Percentiles rank a stretch among this genome's conserved stretches.
phyloP scores from a whole-genome alignment of 2,797 vertebrate species.

The Myripristis murdjan region DNA sequence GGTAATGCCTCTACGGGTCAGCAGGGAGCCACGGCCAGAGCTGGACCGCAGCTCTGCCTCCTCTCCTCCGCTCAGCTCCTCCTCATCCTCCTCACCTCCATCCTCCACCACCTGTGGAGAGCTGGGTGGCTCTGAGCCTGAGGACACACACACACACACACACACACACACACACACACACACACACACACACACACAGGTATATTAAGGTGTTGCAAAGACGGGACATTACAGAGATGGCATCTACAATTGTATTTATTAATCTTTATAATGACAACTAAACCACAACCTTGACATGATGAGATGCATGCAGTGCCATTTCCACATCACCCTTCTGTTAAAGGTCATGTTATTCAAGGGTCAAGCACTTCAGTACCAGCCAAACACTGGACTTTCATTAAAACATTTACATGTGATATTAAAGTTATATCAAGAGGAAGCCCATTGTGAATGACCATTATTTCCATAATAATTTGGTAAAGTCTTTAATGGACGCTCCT shows the following conservation, averaged over 20 bases:
- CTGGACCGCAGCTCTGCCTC: conserved; percentile 80
- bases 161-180: background rate
- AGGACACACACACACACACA: conserved; percentile 27
- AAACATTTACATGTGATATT: conserved; percentile 12
- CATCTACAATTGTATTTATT: background rate
- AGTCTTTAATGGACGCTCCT: conserved; percentile 39
- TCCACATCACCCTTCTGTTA: background rate
- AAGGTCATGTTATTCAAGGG: background rate
- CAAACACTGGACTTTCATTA: background rate
- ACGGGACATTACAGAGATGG: background rate
- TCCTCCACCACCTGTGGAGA: conserved; percentile 89
- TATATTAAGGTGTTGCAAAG: background rate
- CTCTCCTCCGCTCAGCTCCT: conserved; percentile 89
- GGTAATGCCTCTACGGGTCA: conserved; percentile 94
- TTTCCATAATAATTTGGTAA: conserved; percentile 11
- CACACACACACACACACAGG: background rate
- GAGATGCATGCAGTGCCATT: background rate
- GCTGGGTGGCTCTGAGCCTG: conserved; percentile 87
- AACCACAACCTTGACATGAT: background rate
- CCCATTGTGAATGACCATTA: conserved; percentile 6
- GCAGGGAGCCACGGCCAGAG: conserved; percentile 85
- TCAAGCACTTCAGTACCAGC: conserved; percentile 1
- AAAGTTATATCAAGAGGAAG: conserved; percentile 22
- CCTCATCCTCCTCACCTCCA: conserved; percentile 91
- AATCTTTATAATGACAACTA: background rate